Evolutionary conservation across 2,888 invertebrate genomes (phyloP), one percentile per base, ranked within the genome.

Genomic region (Melieria picta): DNA sequence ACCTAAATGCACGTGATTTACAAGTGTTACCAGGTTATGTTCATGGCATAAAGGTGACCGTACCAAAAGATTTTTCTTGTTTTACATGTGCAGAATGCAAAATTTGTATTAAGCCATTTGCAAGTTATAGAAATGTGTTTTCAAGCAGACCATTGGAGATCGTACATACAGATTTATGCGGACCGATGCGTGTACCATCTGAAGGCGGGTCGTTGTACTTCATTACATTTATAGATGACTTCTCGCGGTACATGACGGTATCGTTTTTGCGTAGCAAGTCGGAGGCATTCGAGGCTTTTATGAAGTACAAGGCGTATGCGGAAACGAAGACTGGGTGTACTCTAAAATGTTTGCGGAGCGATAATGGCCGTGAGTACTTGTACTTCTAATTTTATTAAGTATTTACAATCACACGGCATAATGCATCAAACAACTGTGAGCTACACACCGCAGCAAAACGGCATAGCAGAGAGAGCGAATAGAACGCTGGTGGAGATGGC

Each of bases 401-500:
- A 48, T 11, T 45, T 65, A 1, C 7, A 65, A 13, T n/a, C 5
- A 4, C 16, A 68, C 7, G 75, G 69, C 13, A 73, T 71, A 16
- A 65, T 47, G 9, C 62, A 68, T 16, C 58, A 74, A 61, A 45
- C 60, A 7, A 67, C 64, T 6, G 56, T 46, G 1, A 50, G 47
- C 47, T 72, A 74, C 64, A 74, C 70, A 48, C 72, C 71, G 7
- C 67, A 72, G 30, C 71, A 72, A 45, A 75, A 75, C 47, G 65
- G 71, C 30, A 61, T 71, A 11, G 65, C 69, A 7, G 71, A 75
- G 55, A 46, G 57, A 5, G 16, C 9, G 30, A 57, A 57, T n/a
- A 57, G 57, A 16, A 57, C 57, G 68, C 46, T 72, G 10, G 55
- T 80, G 43, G 79, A 80, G 52, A 74, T 74, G 57, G 79, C 80